A percentile compares a stretch with the other conserved stretches of the same genome.
Evolutionary conservation across 2,113 vertebrate genomes (phyloP).

Genomic region (Lethenteron reissneri): DNA sequence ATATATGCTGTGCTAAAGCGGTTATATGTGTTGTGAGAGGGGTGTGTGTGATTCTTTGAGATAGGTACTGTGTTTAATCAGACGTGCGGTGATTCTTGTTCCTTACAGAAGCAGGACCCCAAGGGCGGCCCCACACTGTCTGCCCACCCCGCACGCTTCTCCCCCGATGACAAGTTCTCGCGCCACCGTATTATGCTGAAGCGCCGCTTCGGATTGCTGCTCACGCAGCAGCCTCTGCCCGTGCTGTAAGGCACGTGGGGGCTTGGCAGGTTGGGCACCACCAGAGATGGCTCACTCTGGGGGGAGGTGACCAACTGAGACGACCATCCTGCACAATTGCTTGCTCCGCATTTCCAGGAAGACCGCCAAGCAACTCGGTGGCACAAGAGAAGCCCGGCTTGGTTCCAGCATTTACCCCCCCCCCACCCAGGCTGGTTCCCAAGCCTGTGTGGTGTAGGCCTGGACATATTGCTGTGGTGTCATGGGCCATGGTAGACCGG

Average conservation of each 20-base stretch:
- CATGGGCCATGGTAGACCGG: no score
- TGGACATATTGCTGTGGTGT: no score
- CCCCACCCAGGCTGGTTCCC: no score
- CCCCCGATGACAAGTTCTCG: conserved; percentile 67
- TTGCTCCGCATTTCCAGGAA: no score
- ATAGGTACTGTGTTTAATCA: neutral
- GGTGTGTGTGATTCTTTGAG: neutral
- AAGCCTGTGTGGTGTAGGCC: no score
- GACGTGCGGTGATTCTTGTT: neutral
- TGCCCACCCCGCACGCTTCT: conserved; percentile 63
- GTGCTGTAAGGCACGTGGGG: conserved; percentile 22
- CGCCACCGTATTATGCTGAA: conserved; percentile 48
- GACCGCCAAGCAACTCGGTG: no score
- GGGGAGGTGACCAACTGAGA: no score
- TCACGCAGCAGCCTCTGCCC: conserved; percentile 50
- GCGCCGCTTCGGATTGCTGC: conserved; percentile 50
- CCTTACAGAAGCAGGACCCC: conserved; percentile 33
- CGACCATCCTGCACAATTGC: no score
- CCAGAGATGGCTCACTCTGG: no score
- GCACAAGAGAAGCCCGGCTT: no score
- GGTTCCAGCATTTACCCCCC: no score
- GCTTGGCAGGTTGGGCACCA: no score
- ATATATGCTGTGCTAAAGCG: neutral
- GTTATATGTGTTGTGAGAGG: neutral
- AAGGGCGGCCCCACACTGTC: conserved; percentile 40